Evolutionary conservation across 2,113 vertebrate species (phyloP).

Genomic region (Hylia prasina): DNA sequence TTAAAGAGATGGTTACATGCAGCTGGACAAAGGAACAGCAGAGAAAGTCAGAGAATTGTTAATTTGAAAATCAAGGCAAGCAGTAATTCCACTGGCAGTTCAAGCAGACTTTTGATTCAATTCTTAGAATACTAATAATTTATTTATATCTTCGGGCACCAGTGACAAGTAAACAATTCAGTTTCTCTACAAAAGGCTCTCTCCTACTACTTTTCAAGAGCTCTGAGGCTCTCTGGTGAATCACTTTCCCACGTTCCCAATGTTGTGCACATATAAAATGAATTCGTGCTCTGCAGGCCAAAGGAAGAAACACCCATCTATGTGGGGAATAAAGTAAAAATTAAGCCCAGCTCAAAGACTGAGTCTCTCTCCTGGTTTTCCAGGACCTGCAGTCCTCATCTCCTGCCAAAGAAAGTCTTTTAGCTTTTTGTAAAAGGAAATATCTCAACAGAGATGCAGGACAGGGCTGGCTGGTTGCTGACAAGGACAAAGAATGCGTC

Average conservation of each 20-base stretch:
- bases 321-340: not conserved
- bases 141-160: not conserved
- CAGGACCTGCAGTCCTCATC: not conserved
- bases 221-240: not conserved
- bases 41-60: not conserved
- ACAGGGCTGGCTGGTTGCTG: not conserved
- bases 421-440: not conserved
- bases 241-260: not conserved
- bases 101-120: not conserved
- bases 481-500: not conserved
- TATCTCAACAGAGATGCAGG: not conserved
- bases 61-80: not conserved
- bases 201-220: not conserved
- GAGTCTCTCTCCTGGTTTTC: not conserved
- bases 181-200: not conserved
- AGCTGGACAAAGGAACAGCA: not conserved
- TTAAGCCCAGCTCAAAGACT: not conserved
- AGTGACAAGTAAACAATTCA: not conserved
- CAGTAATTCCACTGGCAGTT: not conserved
- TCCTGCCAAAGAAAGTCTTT: not conserved
- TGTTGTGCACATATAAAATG: rapidly evolving
- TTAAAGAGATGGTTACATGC: not conserved
- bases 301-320: not conserved
- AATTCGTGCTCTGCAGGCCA: rapidly evolving
- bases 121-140: not conserved